Conservation (phyloP, 2,888 invertebrate species). For the Trypoxylon attenuatum region DNA sequence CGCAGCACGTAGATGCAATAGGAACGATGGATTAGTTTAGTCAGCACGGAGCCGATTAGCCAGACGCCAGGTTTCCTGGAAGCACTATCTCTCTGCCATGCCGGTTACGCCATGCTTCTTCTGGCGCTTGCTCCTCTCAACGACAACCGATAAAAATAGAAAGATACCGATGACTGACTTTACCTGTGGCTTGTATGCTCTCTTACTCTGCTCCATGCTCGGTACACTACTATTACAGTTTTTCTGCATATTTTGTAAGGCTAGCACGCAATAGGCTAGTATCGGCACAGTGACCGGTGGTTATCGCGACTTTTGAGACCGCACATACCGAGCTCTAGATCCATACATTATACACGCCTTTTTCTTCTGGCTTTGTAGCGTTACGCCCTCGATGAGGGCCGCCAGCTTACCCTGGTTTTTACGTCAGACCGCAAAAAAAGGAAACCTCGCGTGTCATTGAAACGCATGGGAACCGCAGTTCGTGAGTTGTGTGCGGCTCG, state of each 20-base stretch:
- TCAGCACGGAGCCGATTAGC: too few species aligned
- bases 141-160: constrained; percentile 11
- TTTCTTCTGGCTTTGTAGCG: not conserved
- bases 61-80: constrained; percentile 51
- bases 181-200: too few species aligned
- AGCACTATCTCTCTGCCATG: constrained; percentile 47
- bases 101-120: too few species aligned
- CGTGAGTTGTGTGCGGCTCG: not conserved
- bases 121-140: too few species aligned
- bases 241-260: not conserved
- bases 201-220: too few species aligned
- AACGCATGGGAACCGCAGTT: not conserved
- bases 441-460: not conserved
- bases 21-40: too few species aligned
- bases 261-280: not conserved
- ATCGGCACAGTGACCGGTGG: not conserved
- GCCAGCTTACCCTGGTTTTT: not conserved
- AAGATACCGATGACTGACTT: too few species aligned
- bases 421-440: not conserved
- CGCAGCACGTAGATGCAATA: too few species aligned
- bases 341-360: not conserved
- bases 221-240: constrained; percentile 1
- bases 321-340: not conserved
- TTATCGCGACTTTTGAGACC: not conserved
- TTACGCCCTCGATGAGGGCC: not conserved